Evolutionary conservation across 2,113 vertebrate genomes (phyloP).

Genomic region (Istiophorus platypterus): DNA sequence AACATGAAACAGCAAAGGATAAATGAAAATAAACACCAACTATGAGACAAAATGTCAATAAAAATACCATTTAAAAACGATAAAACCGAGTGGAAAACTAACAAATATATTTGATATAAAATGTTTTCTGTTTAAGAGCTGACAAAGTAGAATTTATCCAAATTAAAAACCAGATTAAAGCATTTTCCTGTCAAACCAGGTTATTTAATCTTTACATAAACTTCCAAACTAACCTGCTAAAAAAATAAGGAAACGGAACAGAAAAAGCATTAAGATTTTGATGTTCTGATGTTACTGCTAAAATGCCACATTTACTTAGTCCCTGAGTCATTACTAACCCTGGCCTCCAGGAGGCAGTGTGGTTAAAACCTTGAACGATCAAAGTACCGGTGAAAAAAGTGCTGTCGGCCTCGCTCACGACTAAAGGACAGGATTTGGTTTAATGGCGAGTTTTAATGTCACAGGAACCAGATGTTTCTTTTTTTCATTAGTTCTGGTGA

Average conservation of each 20-base stretch:
- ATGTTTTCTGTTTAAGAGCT: too few species aligned
- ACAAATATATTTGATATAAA: too few species aligned
- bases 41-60: too few species aligned
- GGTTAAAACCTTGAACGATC: background rate
- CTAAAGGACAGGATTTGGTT: background rate
- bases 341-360: constrained; percentile 50
- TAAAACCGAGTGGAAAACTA: too few species aligned
- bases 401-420: background rate
- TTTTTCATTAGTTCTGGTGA: too few species aligned
- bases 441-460: background rate
- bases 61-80: too few species aligned
- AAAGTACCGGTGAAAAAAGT: background rate
- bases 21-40: background rate
- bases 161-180: background rate
- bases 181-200: too few species aligned
- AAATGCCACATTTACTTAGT: background rate
- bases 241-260: too few species aligned
- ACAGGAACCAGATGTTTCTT: background rate
- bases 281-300: background rate
- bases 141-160: background rate
- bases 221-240: too few species aligned
- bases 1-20: too few species aligned
- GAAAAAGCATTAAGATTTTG: too few species aligned
- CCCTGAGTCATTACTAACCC: background rate
- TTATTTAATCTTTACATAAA: background rate